Evolutionary conservation across 2,888 invertebrate species (phyloP), one percentile per base, ranked within the genome.

Genomic region (Nudaria mundana): DNA sequence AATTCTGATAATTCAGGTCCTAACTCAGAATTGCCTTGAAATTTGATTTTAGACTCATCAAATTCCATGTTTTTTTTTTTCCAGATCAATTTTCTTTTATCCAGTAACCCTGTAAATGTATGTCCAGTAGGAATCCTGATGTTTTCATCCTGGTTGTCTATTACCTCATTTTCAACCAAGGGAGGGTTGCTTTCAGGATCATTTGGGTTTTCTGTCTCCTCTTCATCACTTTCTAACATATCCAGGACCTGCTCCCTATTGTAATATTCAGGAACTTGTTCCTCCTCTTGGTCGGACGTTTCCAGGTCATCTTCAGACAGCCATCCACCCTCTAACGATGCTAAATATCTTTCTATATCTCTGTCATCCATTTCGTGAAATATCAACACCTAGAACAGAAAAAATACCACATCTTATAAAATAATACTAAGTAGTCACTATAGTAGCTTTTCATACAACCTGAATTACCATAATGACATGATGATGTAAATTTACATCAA

Each of bases 271-370:
- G 25, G 25, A 3, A 25, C 25, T 11, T 25, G 10, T 25, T 25
- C 25, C 6, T 25, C 25, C 11, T 25, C 25, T 11, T 25, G 11
- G 11, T 25, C 25, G 5, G 25, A 25, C 12, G 56, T 56, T 41
- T 63, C 60, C 24, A 60, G 58, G 61, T 13, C 56, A 48, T 64
- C 61, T 63, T 63, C 60, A 22, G 60, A 66, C 51, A 63, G 56
- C 56, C 62, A 66, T 59, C 63, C 56, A 38, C 32, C 54, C 60
- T 67, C n/a, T 58, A 61, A 57, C 49, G 45, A 20, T 40, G 49
- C 60, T 28, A 54, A 32, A 59, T 58, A 57, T 41, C 2, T 15
- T 45, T 41, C 40, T 14, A 41, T 38, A 1, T 45, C 41, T 8
- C 20, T 25, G 0, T 41, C 45, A 1, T 25, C 10, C 25, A 25